These are phyloP conservation scores for Mechanitis mazaeus DNA, from an alignment of 2,888 invertebrate genomes.

Conservation along the genomic window DNA sequence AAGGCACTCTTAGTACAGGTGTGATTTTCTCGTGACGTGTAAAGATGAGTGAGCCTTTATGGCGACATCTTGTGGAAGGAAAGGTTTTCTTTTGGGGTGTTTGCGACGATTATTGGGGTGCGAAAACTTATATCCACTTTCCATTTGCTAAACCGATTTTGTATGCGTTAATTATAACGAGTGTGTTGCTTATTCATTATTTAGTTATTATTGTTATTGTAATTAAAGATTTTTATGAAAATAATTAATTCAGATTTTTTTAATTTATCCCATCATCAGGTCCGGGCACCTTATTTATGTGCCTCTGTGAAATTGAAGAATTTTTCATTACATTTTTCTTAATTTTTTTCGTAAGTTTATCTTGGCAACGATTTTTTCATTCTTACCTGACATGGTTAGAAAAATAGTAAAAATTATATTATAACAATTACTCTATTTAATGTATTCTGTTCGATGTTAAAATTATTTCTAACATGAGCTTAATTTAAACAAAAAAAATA, in stretches of 20 bases:
- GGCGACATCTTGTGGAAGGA: constrained; percentile 38
- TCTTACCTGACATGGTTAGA: too few relatives aligned
- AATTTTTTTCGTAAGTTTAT: too few relatives aligned
- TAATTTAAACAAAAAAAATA: constrained; percentile 37
- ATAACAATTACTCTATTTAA: not conserved
- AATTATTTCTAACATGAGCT: not conserved
- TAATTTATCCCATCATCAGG: too few relatives aligned
- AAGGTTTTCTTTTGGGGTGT: constrained; percentile 47
- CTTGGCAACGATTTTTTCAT: too few relatives aligned
- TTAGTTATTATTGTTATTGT: too few relatives aligned
- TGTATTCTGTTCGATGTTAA: not conserved
- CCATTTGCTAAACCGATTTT: constrained; percentile 6
- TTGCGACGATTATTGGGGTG: constrained; percentile 33
- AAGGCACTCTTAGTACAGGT: constrained; percentile 70
- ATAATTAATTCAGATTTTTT: too few relatives aligned
- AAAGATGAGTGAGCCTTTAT: constrained; percentile 61
- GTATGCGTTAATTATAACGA: constrained; percentile 2
- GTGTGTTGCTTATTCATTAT: too few relatives aligned
- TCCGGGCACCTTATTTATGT: too few relatives aligned
- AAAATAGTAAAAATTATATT: too few relatives aligned
- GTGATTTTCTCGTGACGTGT: constrained; percentile 50
- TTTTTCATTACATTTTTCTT: too few relatives aligned
- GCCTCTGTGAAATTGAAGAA: too few relatives aligned
- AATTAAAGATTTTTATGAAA: constrained; percentile 7
- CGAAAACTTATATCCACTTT: constrained; percentile 19